Conservation (phyloP, 1,140 invertebrate species). For the Oryzaephilus surinamensis region DNA sequence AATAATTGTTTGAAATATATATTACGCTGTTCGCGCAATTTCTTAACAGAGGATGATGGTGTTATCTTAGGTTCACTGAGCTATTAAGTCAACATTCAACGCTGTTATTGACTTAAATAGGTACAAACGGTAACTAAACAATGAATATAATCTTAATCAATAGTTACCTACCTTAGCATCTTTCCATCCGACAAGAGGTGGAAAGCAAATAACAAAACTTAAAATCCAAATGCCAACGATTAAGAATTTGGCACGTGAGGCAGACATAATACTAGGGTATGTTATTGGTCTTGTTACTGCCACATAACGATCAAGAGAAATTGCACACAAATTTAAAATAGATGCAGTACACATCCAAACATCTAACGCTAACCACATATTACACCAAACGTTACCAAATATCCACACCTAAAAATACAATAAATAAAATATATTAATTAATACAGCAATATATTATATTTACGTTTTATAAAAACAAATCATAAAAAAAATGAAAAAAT, state of each 20-base stretch:
- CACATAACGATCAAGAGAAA: slow-evolving; percentile 87
- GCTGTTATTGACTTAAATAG: too few relatives aligned
- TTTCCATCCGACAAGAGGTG: slow-evolving; percentile 90
- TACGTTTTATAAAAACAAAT: too few relatives aligned
- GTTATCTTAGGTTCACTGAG: too few relatives aligned
- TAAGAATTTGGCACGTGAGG: slow-evolving; percentile 72
- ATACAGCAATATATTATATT: too few relatives aligned
- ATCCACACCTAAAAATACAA: slow-evolving; percentile 69
- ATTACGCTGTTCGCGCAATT: too few relatives aligned
- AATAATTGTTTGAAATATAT: too few relatives aligned
- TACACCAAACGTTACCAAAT: slow-evolving; percentile 85
- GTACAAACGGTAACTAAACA: too few relatives aligned
- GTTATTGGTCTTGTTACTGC: slow-evolving; percentile 88
- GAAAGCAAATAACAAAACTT: slow-evolving; percentile 94
- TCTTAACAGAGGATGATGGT: too few relatives aligned
- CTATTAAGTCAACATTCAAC: too few relatives aligned
- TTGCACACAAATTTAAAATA: slow-evolving; percentile 85
- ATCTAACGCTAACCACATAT: slow-evolving; percentile 86
- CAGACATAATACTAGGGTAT: slow-evolving; percentile 89
- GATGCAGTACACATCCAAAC: slow-evolving; percentile 96
- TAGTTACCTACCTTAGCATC: slow-evolving; percentile 56
- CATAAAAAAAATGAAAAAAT: too few relatives aligned
- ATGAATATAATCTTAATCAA: background rate
- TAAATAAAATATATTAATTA: slow-evolving; percentile 2
- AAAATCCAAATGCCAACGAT: slow-evolving; percentile 88